A percentile compares a stretch with the other conserved stretches of the same genome.
phyloP scores from a whole-genome alignment of 1,140 invertebrate species.

The Apis cerana region DNA sequence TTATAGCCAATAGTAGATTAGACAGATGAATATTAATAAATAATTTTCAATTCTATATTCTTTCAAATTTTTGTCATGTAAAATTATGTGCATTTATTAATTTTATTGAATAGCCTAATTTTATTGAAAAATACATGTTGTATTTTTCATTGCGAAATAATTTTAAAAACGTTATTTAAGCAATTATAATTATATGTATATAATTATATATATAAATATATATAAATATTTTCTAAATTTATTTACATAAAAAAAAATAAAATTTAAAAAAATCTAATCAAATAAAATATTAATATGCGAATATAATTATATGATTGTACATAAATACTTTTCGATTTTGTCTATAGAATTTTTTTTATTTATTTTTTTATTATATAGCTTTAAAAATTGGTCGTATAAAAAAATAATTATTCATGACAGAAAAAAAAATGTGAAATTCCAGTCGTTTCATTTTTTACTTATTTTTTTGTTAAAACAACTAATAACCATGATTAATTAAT shows the following conservation, averaged over 20 bases:
- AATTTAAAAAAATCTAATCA: no score
- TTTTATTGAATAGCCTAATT: neutral
- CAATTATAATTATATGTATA: neutral
- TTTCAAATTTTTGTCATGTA: neutral
- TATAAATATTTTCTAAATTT: no score
- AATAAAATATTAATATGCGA: no score
- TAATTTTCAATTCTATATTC: neutral
- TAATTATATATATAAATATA: neutral
- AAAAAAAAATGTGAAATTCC: slow-evolving; percentile 37
- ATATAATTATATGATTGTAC: no score
- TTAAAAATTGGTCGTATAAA: neutral
- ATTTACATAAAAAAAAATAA: no score
- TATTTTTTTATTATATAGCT: no score
- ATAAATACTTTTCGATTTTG: neutral
- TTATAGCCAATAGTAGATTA: no score
- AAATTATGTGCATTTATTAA: no score
- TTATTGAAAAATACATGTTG: no score
- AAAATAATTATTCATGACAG: neutral
- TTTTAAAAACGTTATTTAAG: neutral
- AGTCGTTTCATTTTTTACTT: neutral
- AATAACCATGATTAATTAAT: neutral
- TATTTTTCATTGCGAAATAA: neutral
- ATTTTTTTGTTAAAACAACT: slow-evolving; percentile 7
- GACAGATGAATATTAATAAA: neutral
- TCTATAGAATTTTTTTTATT: neutral